Evolutionary conservation across 1,140 invertebrate species (phyloP), one percentile per base, ranked within the genome.

Genomic region (Nylanderia fulva): DNA sequence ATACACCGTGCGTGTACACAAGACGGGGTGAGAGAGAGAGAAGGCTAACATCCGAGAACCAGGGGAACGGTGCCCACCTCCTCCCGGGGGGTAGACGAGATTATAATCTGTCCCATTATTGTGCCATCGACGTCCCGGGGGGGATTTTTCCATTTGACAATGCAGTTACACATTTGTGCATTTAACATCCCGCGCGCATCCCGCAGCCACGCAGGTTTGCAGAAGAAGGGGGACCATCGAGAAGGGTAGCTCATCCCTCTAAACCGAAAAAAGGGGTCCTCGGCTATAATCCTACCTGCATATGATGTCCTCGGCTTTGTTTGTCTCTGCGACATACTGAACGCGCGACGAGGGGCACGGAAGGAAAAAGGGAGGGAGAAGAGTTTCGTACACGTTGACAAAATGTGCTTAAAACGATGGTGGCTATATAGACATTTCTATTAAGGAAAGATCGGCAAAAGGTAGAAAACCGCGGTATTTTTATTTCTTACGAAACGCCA

Each of bases 31-130:
- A 63, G 75, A 45, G 45, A 15, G 45, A 45, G 42, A 48, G 45
- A 58, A 66, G 80, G 56, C 42, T 69, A 88, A 61, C 84, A 76
- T n/a, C 13, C 15, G 8, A 45, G 68, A 36, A 39, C 15, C 69
- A 69, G 36, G 60, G 18, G 21, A 24, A 3, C 48, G 68, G 58
- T 39, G 45, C 15, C 45, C 45, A 18, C 45, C 45, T n/a, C n/a
- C 64, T 89, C 92, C 93, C 90, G 86, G 94, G 94, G 93, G 94
- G 94, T 94, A 94, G 94, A 95, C 94, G 93, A 95, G 94, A 95
- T 94, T 95, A 95, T 95, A 94, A 95, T 95, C 94, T 94, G 94
- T 92, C 89, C 94, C 94, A 95, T 95, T 95, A 95, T 94, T 95
- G 94, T 95, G 91, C 93, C 94, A 94, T 95, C 94, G 94, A 94